Conservation (phyloP, 2,113 vertebrate genomes). For the Lasiurus cinereus region DNA sequence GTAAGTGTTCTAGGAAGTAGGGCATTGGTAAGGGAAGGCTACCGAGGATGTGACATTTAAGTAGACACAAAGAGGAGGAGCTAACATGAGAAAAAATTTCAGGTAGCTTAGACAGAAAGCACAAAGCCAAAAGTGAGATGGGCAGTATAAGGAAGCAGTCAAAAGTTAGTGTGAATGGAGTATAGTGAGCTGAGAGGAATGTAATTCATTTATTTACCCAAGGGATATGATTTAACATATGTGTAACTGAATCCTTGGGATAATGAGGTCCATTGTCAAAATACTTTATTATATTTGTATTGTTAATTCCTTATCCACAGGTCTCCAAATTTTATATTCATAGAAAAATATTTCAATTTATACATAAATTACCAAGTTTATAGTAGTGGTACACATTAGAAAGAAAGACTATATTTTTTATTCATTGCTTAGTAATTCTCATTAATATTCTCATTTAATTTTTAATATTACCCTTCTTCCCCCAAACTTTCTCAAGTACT, state of each 20-base stretch:
- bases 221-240: neutral
- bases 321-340: conserved; percentile 31
- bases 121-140: neutral
- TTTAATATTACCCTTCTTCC: neutral
- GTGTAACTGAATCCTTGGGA: neutral
- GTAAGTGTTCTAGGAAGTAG: neutral
- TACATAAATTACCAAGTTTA: neutral
- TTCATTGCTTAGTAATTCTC: conserved; percentile 24
- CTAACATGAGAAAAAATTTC: neutral
- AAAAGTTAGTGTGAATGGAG: neutral
- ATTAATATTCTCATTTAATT: neutral
- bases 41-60: neutral
- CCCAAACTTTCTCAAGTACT: neutral
- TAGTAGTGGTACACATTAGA: neutral
- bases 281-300: neutral
- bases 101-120: neutral
- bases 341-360: conserved; percentile 25
- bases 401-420: conserved; percentile 9
- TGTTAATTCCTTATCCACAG: neutral
- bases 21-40: neutral
- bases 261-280: neutral
- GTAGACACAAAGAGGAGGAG: neutral
- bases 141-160: neutral
- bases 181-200: neutral
- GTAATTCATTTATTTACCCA: neutral